Base-by-base conservation (phyloP, 2,888 invertebrate species). In the Hydriomena furcata region DNA sequence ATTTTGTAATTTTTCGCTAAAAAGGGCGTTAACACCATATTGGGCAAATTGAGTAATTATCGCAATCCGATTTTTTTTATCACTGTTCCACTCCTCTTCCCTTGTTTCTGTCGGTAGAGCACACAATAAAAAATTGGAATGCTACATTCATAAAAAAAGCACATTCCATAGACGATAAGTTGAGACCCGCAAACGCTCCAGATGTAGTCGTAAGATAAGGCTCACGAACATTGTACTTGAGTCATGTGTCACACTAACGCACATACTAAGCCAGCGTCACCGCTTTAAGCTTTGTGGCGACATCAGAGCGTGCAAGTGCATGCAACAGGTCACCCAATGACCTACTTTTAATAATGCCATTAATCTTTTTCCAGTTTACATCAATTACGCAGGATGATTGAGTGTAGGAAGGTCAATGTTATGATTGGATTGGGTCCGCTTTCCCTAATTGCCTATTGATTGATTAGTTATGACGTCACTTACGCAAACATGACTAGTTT, bases 261-360 rank as follows among this genome's bases (percentile, higher is more conserved):
- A 31, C 31, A 24, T 23, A 31, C 12, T 31, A 17, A 37, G 12
- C 41, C 35, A 28, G 25, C 10, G 11, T 10, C 24, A 30, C 23
- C 13, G 34, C 13, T 31, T 7, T 36, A 25, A 51, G 44, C 49
- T 55, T 28, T 43, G 50, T 63, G 64, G 55, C 56, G 58, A 34
- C 13, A 32, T 30, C 20, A 43, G 8, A 28, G 32, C 49, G 59
- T 66, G 71, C 69, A 69, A 73, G 75, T 70, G 71, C 72, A 64
- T 71, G 79, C 83, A 82, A 82, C 82, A 82, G 77, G 80, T 80
- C 74, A 69, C 61, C 52, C 52, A 63, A 67, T 81, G 82, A 83
- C 79, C 82, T 79, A 83, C 63, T 76, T 82, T 65, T 60, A 56
- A 64, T 65, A 58, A 64, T 43, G 56, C 56, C 57, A 68, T 62